These are phyloP conservation scores for Pantherophis guttatus DNA, from an alignment of 2,113 vertebrate species.

Conservation along the genomic window DNA sequence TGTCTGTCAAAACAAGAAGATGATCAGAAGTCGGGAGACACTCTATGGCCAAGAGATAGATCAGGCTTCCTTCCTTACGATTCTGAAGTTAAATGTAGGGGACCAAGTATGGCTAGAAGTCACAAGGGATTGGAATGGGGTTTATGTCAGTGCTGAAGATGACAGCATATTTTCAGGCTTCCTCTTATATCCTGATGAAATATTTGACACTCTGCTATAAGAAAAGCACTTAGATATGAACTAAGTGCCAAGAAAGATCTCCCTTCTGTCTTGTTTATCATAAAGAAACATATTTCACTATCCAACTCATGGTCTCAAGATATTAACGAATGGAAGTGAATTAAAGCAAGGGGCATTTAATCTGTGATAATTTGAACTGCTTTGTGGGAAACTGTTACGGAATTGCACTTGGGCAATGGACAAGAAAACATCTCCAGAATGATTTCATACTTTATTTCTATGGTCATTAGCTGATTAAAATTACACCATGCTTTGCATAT, in stretches of 20 bases:
- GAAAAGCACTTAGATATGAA: neutral
- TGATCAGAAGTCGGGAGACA: slow-evolving; percentile 84
- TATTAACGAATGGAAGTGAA: slow-evolving; percentile 23
- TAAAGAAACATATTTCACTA: neutral
- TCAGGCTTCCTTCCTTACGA: slow-evolving; percentile 86
- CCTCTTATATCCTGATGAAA: slow-evolving; percentile 82
- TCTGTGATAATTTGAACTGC: neutral
- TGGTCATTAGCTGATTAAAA: slow-evolving; percentile 15
- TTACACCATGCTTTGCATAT: neutral
- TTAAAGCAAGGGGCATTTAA: accelerated
- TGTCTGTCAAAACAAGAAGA: slow-evolving; percentile 80
- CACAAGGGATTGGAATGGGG: slow-evolving; percentile 89
- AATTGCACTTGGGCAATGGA: neutral
- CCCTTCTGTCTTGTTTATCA: neutral
- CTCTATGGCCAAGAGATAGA: slow-evolving; percentile 92
- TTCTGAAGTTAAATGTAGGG: slow-evolving; percentile 78
- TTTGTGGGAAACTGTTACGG: neutral
- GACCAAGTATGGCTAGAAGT: slow-evolving; percentile 97
- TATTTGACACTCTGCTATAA: slow-evolving; percentile 47
- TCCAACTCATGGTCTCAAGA: neutral
- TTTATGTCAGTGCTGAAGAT: slow-evolving; percentile 87
- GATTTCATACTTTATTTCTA: slow-evolving; percentile 6
- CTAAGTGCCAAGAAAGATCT: accelerated
- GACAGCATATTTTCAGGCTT: slow-evolving; percentile 95
- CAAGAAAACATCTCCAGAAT: neutral